Evolutionary conservation across 1,140 invertebrate genomes (phyloP), one percentile per base, ranked within the genome.

Genomic region (Drosophila sp.): DNA sequence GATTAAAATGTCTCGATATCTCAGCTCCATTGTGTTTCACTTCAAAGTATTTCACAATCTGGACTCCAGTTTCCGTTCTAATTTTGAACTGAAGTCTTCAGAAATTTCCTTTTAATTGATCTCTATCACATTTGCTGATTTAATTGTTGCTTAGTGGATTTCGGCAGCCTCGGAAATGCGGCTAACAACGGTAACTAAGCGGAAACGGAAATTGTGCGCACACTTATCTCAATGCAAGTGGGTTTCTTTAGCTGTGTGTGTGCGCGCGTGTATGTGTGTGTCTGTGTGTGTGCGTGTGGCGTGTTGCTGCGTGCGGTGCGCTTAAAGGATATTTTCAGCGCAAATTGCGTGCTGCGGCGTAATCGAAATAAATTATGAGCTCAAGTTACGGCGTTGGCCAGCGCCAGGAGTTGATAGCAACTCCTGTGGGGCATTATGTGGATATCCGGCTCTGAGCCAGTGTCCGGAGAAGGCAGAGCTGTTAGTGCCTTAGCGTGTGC

Each of bases 331-430:
- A 77, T 78, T 64, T 72, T 61, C 43, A 69, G 82, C 83, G 78
- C 78, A 89, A 87, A 87, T 87, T 87, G 82, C 82, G 82, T 87
- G 82, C 82, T 78, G 67, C 67, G 78, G 82, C 83, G 82, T 87
- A 87, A 87, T 87, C 82, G 82, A 87, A 87, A 87, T 87, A 87
- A 87, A 87, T 87, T 87, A 87, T 87, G 82, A 81, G 82, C 83
- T 75, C 74, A 84, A 84, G 73, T 78, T 87, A 78, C 66, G 76
- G 82, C 45, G 62, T 14, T 40, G 53, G 53, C 3, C 53, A 36
- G 27, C 32, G 14, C 9, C 50, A 53, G 50, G 32, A 34, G 50
- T 36, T 36, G 50, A 36, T 48, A 46, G 43, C 50, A 46, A 70
- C 38, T 56, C 58, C 50, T 54, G 45, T 46, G 58, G 41, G 46